phyloP scores from a whole-genome alignment of 2,888 invertebrate species.

The Homarus gammarus region DNA sequence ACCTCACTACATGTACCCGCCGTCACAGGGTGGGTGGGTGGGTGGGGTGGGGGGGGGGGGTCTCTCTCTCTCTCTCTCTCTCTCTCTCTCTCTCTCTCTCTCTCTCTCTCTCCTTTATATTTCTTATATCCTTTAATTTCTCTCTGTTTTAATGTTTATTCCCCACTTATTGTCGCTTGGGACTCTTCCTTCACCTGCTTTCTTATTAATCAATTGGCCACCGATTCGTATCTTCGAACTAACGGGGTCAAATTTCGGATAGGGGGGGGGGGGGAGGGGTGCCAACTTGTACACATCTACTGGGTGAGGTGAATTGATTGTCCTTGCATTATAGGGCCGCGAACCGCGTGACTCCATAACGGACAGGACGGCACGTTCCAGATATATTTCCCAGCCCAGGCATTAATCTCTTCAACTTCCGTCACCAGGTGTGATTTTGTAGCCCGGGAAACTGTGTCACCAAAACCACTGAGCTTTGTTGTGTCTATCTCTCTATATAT shows the following conservation, averaged over 20 bases:
- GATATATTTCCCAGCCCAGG: background rate
- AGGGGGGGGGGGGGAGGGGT: background rate
- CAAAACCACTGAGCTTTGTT: background rate
- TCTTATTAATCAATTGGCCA: too few species aligned
- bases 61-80: too few species aligned
- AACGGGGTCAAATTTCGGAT: background rate
- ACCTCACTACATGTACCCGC: background rate
- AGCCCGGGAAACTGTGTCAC: constrained; percentile 23
- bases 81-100: too few species aligned
- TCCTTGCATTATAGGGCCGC: background rate
- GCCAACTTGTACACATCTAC: background rate
- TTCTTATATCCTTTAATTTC: too few species aligned
- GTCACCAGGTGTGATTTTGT: background rate
- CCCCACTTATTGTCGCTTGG: too few species aligned
- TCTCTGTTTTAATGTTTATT: too few species aligned
- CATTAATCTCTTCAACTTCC: constrained; percentile 1
- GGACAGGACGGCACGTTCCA: constrained; percentile 1
- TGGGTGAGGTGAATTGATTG: background rate
- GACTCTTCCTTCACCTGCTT: too few species aligned
- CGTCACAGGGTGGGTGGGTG: background rate
- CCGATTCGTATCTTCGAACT: too few species aligned
- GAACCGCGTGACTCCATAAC: background rate
- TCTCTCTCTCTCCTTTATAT: too few species aligned
- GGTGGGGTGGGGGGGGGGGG: background rate
- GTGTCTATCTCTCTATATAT: too few species aligned